phyloP scores from a whole-genome alignment of 2,888 invertebrate genomes.

The Blomia tropicalis region DNA sequence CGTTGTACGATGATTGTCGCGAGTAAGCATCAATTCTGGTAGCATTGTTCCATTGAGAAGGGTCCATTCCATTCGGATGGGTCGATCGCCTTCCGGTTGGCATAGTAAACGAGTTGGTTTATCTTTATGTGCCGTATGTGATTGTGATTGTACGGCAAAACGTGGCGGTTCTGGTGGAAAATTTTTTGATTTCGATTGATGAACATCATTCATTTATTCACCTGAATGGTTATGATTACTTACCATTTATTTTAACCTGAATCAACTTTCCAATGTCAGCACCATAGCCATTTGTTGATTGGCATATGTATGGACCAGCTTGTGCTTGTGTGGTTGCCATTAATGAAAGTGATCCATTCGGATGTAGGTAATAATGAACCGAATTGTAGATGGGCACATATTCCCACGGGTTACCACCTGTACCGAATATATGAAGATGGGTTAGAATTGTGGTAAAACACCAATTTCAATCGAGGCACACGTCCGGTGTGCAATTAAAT shows the following conservation, averaged over 20 bases:
- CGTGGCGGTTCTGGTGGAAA: conserved; percentile 18
- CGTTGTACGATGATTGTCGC: conserved; percentile 14
- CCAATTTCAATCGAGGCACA: neutral
- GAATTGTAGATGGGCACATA: conserved; percentile 24
- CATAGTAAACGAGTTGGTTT: conserved; percentile 34
- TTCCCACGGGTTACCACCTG: conserved; percentile 22
- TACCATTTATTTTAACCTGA: conserved; percentile 34
- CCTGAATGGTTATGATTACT: conserved; percentile 26
- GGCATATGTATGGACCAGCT: conserved; percentile 35
- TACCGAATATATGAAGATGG: too few species aligned
- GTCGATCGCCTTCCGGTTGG: conserved; percentile 34
- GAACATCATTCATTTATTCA: neutral
- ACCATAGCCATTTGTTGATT: conserved; percentile 35
- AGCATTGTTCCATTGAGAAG: neutral
- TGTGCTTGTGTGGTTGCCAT: conserved; percentile 32
- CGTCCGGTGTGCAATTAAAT: neutral
- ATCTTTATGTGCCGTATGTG: conserved; percentile 33
- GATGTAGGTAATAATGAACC: conserved; percentile 21
- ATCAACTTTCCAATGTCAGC: conserved; percentile 35
- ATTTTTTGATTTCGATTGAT: neutral
- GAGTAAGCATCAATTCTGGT: neutral
- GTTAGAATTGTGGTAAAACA: neutral
- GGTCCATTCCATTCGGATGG: conserved; percentile 35
- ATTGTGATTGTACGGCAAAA: conserved; percentile 31
- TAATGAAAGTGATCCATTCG: conserved; percentile 35